Conservation (phyloP, 2,888 invertebrate species). For the Dicranocentrus wangi region DNA sequence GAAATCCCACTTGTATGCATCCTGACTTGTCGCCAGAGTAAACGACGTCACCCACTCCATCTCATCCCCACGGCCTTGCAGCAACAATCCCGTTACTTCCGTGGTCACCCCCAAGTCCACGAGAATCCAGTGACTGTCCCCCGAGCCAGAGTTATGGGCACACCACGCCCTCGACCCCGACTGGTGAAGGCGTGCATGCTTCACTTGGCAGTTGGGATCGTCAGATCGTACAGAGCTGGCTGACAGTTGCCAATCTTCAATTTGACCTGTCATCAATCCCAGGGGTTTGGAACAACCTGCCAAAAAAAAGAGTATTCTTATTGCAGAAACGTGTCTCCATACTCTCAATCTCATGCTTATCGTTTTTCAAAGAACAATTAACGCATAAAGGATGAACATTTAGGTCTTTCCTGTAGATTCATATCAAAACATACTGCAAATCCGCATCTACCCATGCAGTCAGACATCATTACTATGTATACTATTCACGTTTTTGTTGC, state of each 20-base stretch:
- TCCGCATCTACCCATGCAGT: too few relatives aligned
- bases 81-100: conserved; percentile 74
- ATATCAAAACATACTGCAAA: too few relatives aligned
- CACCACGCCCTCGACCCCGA: conserved; percentile 77
- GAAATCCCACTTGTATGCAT: conserved; percentile 77
- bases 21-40: conserved; percentile 76
- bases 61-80: conserved; percentile 76
- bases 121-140: conserved; percentile 77
- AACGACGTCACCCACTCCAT: conserved; percentile 77
- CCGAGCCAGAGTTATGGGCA: conserved; percentile 76
- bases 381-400: too few relatives aligned
- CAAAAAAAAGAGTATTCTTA: not conserved
- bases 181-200: conserved; percentile 76
- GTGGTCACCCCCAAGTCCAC: conserved; percentile 77
- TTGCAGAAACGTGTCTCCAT: not conserved
- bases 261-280: conserved; percentile 77
- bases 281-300: conserved; percentile 74
- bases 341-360: too few relatives aligned
- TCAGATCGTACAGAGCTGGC: conserved; percentile 76
- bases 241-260: conserved; percentile 77
- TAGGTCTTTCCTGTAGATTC: too few relatives aligned
- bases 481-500: too few relatives aligned
- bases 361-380: too few relatives aligned
- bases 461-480: too few relatives aligned
- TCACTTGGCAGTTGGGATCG: conserved; percentile 75